Base-by-base conservation (phyloP, 2,797 vertebrate genomes). In the Artibeus lituratus region DNA sequence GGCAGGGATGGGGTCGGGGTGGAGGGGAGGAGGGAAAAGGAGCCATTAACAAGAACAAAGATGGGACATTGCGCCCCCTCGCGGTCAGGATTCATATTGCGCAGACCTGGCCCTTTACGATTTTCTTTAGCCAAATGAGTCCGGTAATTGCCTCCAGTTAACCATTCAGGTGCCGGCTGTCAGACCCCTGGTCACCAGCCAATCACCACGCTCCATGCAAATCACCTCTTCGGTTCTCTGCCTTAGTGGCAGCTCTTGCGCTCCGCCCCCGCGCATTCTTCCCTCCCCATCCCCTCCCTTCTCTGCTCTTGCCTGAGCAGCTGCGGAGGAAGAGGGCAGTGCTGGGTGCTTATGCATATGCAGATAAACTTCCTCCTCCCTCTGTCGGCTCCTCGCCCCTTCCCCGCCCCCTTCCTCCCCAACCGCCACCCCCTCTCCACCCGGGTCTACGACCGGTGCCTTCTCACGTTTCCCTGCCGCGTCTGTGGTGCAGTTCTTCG, bases 31-130 rank as follows among this genome's bases (percentile, higher is more conserved):
- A 18, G 15, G 19, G 82, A 65, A 80, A 49, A 59, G 51, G 39
- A 87, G 39, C 7, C 39, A 51, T n/a, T 32, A 21, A 19, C 29
- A 9, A 7, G 94, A 95, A 97, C 96, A 98, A 97, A 97, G 97
- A 94, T 98, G 94, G 97, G 94, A n/a, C 96, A 92, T 37, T 39
- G 94, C 97, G 91, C 97, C 98, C 95, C 97, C 97, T 98, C 39
- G 98, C 96, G 98, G 95, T 76, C 77, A 16, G n/a, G 83, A 67
- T 10, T 67, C 37, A 3, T 47, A 84, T 51, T n/a, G 83, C 87
- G 32, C 59, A 22, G 26, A 51, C 44, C 21, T 1, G 15, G 70
- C 59, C 10, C 55, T 62, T 55, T 26, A 7, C 0, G 0, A 65
- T 74, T 96, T 91, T 81, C 90, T n/a, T 72, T 15, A 69, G 74